Evolutionary conservation across 1,140 invertebrate species (phyloP).

Genomic region (Ooceraea biroi): DNA sequence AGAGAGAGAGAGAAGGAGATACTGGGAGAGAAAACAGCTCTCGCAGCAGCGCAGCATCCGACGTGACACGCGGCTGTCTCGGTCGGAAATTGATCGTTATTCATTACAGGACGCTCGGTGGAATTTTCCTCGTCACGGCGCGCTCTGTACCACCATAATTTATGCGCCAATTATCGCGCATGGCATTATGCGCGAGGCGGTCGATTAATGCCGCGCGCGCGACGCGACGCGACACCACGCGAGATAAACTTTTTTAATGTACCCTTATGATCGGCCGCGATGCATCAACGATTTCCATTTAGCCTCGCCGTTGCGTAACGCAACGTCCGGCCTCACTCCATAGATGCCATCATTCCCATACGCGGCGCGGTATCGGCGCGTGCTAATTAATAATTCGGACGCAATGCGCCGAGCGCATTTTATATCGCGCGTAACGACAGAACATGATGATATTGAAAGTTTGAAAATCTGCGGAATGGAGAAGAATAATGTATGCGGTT

Average conservation of each 20-base stretch:
- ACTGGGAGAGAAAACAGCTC: not conserved
- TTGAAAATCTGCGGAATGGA: constrained; percentile 53
- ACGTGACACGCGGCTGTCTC: constrained; percentile 62
- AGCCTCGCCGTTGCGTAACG: not conserved
- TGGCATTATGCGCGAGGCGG: constrained; percentile 60
- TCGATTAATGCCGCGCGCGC: constrained; percentile 55
- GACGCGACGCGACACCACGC: constrained; percentile 3
- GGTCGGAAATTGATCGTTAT: constrained; percentile 72
- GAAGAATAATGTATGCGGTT: constrained; percentile 57
- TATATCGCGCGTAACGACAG: constrained; percentile 39
- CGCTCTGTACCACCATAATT: constrained; percentile 42
- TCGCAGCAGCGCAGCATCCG: constrained; percentile 31
- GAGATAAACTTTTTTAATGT: constrained; percentile 64
- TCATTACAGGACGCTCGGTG: constrained; percentile 63
- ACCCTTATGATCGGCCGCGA: constrained; percentile 58
- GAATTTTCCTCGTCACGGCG: constrained; percentile 56
- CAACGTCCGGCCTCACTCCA: constrained; percentile 18
- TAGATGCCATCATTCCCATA: constrained; percentile 47
- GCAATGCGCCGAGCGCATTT: constrained; percentile 28
- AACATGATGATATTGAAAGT: constrained; percentile 49
- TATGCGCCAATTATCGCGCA: constrained; percentile 68
- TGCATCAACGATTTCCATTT: constrained; percentile 63
- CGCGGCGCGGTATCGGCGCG: constrained; percentile 6
- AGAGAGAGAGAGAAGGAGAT: not conserved
- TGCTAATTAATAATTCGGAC: constrained; percentile 62